Evolutionary conservation across 1,140 invertebrate genomes (phyloP).

Genomic region (silkworm (Bombyx mori)): ASM3026992v2 NC_085117.1:5067501-5068000

Average conservation of each 20-base stretch:
- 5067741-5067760: conserved; percentile 53
- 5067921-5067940: no score
- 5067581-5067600: no score
- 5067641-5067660: no score
- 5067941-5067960: no score
- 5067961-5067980: no score
- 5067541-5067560: no score
- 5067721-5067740: conserved; percentile 66
- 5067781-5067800: conserved; percentile 36
- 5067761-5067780: conserved; percentile 53
- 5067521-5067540: no score
- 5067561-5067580: no score
- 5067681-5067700: conserved; percentile 53
- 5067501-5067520: no score
- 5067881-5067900: not conserved
- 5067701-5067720: conserved; percentile 67
- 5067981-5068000: no score
- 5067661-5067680: conserved; percentile 24
- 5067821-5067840: conserved; percentile 23
- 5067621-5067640: no score
- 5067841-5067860: conserved; percentile 5
- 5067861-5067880: conserved; percentile 37
- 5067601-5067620: no score
- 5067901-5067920: not conserved
- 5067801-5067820: conserved; percentile 34